A percentile compares a stretch with the other conserved stretches of the same genome.
Conservation (phyloP, 2,888 invertebrate genomes). For the Allophyes oxyacanthae region DNA sequence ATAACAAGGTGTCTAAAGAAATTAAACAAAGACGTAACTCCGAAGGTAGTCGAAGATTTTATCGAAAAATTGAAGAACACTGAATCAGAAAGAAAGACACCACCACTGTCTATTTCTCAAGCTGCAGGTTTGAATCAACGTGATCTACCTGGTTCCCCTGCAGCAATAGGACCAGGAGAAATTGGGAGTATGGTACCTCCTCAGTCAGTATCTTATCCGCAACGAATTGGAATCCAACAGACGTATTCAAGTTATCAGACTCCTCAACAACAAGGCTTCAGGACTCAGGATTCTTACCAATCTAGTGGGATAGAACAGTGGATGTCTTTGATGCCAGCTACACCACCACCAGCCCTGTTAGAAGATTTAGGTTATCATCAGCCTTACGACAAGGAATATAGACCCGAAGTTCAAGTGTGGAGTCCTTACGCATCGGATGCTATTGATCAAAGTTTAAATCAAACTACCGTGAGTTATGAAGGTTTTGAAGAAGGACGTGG, state of each 20-base stretch:
- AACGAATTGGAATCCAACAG: background rate
- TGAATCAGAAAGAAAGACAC: constrained; percentile 55
- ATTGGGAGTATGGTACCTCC: background rate
- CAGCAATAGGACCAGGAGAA: background rate
- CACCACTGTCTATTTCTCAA: constrained; percentile 26
- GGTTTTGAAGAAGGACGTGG: constrained; percentile 13
- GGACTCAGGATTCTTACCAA: background rate
- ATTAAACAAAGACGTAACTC: constrained; percentile 53
- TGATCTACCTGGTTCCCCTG: background rate
- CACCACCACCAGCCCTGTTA: background rate
- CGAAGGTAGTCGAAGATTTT: constrained; percentile 60
- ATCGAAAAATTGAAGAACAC: constrained; percentile 61
- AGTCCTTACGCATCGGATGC: constrained; percentile 6
- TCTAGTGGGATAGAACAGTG: background rate
- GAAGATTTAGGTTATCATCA: constrained; percentile 1
- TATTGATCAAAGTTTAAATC: constrained; percentile 5
- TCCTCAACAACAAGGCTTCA: background rate
- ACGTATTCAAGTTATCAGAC: background rate
- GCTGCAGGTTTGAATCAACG: constrained; percentile 22
- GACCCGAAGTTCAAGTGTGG: background rate
- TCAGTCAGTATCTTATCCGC: background rate
- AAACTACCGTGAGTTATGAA: background rate
- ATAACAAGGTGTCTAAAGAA: constrained; percentile 64
- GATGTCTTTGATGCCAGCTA: constrained; percentile 1
- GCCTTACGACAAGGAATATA: background rate